Evolutionary conservation across 2,888 invertebrate genomes (phyloP).

Genomic region (Pristionchus arcanus): DNA sequence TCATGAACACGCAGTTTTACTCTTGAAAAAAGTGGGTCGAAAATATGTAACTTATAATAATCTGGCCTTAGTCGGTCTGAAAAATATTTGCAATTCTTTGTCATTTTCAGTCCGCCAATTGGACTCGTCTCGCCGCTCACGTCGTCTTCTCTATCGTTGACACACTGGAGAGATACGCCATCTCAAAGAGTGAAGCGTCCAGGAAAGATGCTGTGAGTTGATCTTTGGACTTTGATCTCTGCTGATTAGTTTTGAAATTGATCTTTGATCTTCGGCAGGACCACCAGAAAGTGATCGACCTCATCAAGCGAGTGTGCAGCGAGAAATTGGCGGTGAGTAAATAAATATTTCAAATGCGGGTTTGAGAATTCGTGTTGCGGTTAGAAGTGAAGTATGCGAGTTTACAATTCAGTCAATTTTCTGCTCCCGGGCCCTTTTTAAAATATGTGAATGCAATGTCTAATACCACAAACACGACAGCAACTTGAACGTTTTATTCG

Average conservation of each 20-base stretch:
- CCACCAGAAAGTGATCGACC: slow-evolving; percentile 36
- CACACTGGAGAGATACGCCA: slow-evolving; percentile 58
- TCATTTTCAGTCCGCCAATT: slow-evolving; percentile 44
- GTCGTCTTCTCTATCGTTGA: slow-evolving; percentile 61
- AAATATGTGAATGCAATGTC: too few species aligned
- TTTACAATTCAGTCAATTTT: background rate
- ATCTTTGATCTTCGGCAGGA: slow-evolving; percentile 51
- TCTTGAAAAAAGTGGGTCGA: too few species aligned
- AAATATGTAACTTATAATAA: too few species aligned
- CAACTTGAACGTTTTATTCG: background rate
- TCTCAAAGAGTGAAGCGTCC: slow-evolving; percentile 32
- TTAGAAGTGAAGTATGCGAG: background rate
- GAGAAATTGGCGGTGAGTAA: slow-evolving; percentile 24
- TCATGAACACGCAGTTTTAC: too few species aligned
- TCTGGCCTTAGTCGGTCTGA: too few species aligned
- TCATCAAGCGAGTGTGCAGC: slow-evolving; percentile 52
- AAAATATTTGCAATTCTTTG: too few species aligned
- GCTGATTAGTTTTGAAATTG: background rate
- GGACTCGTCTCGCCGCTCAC: slow-evolving; percentile 60
- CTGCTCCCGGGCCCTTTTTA: too few species aligned
- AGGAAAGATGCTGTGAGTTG: slow-evolving; percentile 33
- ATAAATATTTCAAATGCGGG: background rate
- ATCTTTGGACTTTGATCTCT: slow-evolving; percentile 34
- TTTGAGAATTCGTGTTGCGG: background rate
- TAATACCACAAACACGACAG: too few species aligned